Evolutionary conservation across 37 sponge, comb jelly and placozoan genomes (phyloP).

Genomic region (Sycon ciliatum): DNA sequence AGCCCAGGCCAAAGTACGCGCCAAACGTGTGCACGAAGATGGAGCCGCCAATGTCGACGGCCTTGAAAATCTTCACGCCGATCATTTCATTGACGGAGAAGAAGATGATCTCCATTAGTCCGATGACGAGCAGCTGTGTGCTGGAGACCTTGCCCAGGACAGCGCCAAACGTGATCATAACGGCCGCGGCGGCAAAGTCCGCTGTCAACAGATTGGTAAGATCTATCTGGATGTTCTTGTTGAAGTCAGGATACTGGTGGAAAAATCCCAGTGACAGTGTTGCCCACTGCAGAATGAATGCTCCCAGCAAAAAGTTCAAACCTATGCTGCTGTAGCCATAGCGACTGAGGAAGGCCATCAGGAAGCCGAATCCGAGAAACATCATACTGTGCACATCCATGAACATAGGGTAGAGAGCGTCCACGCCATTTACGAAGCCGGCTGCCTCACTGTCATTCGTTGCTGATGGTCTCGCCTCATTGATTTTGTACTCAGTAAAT

Average conservation of each 20-base stretch:
- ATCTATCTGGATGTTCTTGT: too few relatives aligned
- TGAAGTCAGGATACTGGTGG: too few relatives aligned
- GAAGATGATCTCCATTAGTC: conserved; percentile 65
- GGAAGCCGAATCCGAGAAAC: conserved; percentile 78
- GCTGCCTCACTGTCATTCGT: too few relatives aligned
- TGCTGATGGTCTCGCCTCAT: too few relatives aligned
- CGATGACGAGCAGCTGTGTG: conserved; percentile 67
- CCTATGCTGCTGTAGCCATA: conserved; percentile 71
- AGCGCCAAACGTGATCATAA: conserved; percentile 81
- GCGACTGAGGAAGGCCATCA: conserved; percentile 78
- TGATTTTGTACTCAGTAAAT: too few relatives aligned
- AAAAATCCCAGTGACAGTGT: conserved; percentile 51
- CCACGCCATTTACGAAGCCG: background rate
- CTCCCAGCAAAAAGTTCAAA: conserved; percentile 69
- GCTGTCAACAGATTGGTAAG: conserved; percentile 65
- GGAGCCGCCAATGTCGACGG: conserved; percentile 86
- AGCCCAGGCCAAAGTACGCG: conserved; percentile 86
- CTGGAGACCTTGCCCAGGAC: conserved; percentile 70
- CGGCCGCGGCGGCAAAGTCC: conserved; percentile 79
- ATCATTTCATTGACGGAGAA: conserved; percentile 71
- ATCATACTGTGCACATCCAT: conserved; percentile 89
- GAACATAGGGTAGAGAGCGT: conserved; percentile 43
- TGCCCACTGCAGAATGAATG: conserved; percentile 74
- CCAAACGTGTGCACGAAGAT: conserved; percentile 88
- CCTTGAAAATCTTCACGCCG: too few relatives aligned